phyloP scores from a whole-genome alignment of 2,113 vertebrate species.

The Felis catus region F.catus_Fca126_mat1.0 CM031416.1:141719501-141720000 shows the following conservation, averaged over 20 bases:
- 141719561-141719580: too few relatives aligned
- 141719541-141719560: too few relatives aligned
- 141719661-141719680: background rate
- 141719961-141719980: background rate
- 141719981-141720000: background rate
- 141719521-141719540: too few relatives aligned
- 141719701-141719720: background rate
- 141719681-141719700: background rate
- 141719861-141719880: background rate
- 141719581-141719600: too few relatives aligned
- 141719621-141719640: background rate
- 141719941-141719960: background rate
- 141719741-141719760: background rate
- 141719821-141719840: background rate
- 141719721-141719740: background rate
- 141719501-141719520: too few relatives aligned
- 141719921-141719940: background rate
- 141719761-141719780: background rate
- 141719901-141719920: background rate
- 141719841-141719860: background rate
- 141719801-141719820: too few relatives aligned
- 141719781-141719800: background rate
- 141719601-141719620: background rate
- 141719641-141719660: fast-evolving
- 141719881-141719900: background rate